Evolutionary conservation across 2,797 vertebrate genomes (phyloP).

Genomic region (Echiichthys vipera): DNA sequence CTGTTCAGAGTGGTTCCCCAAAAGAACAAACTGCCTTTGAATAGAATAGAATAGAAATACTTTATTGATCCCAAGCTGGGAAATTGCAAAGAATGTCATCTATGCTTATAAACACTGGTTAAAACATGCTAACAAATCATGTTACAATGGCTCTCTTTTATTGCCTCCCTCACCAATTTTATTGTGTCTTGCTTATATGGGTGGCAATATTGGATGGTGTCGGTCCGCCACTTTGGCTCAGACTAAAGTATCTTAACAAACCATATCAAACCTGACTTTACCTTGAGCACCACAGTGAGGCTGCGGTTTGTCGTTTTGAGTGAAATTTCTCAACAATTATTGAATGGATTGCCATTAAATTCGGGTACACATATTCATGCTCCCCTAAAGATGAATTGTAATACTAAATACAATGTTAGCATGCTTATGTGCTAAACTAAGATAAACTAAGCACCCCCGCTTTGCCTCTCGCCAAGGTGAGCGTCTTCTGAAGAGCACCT

Average conservation of each 20-base stretch:
- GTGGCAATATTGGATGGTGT: background rate
- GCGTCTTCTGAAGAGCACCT: too few relatives aligned
- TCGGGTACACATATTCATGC: background rate
- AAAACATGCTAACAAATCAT: background rate
- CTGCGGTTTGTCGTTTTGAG: background rate
- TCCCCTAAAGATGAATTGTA: background rate
- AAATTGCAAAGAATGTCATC: too few relatives aligned
- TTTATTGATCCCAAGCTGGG: too few relatives aligned
- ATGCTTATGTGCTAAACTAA: background rate
- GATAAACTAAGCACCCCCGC: too few relatives aligned
- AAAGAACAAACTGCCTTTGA: slow-evolving; percentile 9
- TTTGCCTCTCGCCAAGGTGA: too few relatives aligned
- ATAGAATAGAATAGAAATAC: too few relatives aligned
- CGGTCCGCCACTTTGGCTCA: background rate
- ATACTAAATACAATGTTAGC: background rate
- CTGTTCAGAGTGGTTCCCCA: slow-evolving; percentile 13
- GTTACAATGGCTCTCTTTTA: background rate
- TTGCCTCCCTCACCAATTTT: background rate
- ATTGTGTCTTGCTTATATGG: background rate
- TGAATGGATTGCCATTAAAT: background rate
- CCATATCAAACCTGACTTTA: background rate
- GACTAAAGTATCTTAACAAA: background rate
- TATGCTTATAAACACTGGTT: background rate
- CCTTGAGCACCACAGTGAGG: background rate
- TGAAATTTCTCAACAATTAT: background rate